These are phyloP conservation scores for Xenopus borealis DNA, from an alignment of 2,113 vertebrate species.

Conservation along the genomic window DNA sequence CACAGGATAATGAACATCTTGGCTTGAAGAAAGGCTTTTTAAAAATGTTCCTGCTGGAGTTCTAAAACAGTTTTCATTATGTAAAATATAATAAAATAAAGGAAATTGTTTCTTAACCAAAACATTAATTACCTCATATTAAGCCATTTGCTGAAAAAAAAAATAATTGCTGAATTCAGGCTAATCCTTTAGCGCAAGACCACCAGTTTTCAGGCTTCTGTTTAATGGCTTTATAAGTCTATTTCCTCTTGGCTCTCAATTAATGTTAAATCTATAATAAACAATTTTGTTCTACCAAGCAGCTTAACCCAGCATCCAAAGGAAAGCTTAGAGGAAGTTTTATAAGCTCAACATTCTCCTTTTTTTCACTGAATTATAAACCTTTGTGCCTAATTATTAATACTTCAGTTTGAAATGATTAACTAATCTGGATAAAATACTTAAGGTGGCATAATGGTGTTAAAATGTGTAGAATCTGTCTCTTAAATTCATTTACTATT, in stretches of 20 bases:
- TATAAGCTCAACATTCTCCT: conserved; percentile 12
- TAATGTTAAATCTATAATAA: conserved; percentile 44
- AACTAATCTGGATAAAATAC: conserved; percentile 39
- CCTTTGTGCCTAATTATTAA: conserved; percentile 39
- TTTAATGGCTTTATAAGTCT: conserved; percentile 42
- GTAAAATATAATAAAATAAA: conserved; percentile 30
- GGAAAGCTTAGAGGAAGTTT: conserved; percentile 28
- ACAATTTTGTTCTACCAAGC: conserved; percentile 14
- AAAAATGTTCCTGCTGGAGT: conserved; percentile 27
- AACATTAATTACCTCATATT: conserved; percentile 53
- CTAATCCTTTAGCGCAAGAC: conserved; percentile 47
- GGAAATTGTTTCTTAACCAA: conserved; percentile 47
- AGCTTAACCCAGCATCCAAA: conserved; percentile 25
- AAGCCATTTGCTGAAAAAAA: conserved; percentile 42
- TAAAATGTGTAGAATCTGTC: conserved; percentile 50
- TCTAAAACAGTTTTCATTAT: conserved; percentile 50
- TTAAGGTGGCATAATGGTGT: conserved; percentile 11
- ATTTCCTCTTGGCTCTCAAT: conserved; percentile 46
- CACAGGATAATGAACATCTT: conserved; percentile 53
- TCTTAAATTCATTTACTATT: conserved; percentile 20
- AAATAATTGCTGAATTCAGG: conserved; percentile 35
- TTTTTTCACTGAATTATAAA: conserved; percentile 44
- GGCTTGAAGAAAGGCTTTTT: conserved; percentile 51
- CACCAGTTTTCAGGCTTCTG: conserved; percentile 11
- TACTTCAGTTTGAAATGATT: conserved; percentile 35